Conservation (phyloP, 1,140 invertebrate genomes). For the Neoseiulus cucumeris region DNA sequence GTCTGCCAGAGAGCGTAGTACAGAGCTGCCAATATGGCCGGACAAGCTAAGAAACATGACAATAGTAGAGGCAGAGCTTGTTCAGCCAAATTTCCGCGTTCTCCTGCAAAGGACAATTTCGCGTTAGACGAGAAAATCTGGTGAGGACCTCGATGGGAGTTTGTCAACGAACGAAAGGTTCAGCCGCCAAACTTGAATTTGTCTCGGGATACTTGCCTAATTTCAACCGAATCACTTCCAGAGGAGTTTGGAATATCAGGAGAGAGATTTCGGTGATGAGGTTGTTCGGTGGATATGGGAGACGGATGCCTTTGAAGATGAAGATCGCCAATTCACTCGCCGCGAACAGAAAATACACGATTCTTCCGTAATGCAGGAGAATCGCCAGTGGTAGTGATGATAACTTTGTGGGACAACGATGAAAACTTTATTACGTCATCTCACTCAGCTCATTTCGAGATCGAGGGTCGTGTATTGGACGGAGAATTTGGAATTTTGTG, state of each 20-base stretch:
- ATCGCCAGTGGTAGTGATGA: neutral
- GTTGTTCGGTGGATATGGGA: neutral
- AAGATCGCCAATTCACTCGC: neutral
- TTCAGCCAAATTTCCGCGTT: neutral
- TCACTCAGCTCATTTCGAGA: too few species aligned
- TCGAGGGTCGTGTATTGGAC: too few species aligned
- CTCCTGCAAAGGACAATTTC: neutral
- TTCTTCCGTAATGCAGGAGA: neutral
- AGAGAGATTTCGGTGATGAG: neutral
- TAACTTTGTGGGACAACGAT: neutral
- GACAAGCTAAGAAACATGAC: neutral
- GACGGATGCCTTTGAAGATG: neutral
- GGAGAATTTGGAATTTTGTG: too few species aligned
- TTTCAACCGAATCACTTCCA: neutral
- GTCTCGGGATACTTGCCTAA: neutral
- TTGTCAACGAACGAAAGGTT: too few species aligned
- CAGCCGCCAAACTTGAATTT: neutral
- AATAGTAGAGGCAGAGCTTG: neutral
- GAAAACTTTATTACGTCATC: too few species aligned
- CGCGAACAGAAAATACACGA: neutral
- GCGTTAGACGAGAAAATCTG: too few species aligned
- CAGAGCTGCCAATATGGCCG: neutral
- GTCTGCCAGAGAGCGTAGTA: conserved; percentile 9
- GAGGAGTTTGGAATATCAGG: neutral
- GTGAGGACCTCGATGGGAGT: too few species aligned